Evolutionary conservation across 2,888 invertebrate species (phyloP), one percentile per base, ranked within the genome.

Genomic region (Dryobota labecula): DNA sequence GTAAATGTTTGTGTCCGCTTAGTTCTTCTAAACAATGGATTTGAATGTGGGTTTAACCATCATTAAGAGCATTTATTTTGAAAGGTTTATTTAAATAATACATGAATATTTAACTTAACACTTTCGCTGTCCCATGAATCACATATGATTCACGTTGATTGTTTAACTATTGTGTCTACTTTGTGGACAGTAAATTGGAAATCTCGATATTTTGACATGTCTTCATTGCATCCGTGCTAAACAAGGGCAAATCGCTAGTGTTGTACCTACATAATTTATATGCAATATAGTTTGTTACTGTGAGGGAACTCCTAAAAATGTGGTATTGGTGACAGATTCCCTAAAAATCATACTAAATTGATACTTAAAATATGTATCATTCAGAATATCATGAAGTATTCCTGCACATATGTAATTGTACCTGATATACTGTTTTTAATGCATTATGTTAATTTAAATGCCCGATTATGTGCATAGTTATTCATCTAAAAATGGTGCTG

Each of bases 401-500:
- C 73, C 73, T 79, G 77, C 82, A 80, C 65, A 78, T 82, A 79
- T 80, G 62, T 80, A 70, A 76, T 84, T 90, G 91, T 92, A 92
- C 92, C 92, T 92, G 92, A 92, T 87, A 78, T 84, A 84, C 75
- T 87, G 81, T 84, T 87, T 86, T 73, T 74, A 74, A 79, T 82
- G 81, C 82, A 82, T 83, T 86, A 53, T 84, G 69, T 73, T 83
- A 74, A 85, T 82, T 83, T 76, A 70, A 72, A 84, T 80, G 81
- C 77, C 73, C 71, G 64, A 81, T 61, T 74, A 73, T 81, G 76
- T 84, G 80, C 83, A 78, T 84, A 84, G 83, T 84, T 86, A 81
- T 88, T 86, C 89, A 89, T 89, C 87, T 88, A 88, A 89, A 90
- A 91, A 91, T 93, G 93, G 93, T 94, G 94, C 94, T 92, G 89